Base-by-base conservation (phyloP, 2,888 invertebrate genomes). In the Ectobius pallidus region DNA sequence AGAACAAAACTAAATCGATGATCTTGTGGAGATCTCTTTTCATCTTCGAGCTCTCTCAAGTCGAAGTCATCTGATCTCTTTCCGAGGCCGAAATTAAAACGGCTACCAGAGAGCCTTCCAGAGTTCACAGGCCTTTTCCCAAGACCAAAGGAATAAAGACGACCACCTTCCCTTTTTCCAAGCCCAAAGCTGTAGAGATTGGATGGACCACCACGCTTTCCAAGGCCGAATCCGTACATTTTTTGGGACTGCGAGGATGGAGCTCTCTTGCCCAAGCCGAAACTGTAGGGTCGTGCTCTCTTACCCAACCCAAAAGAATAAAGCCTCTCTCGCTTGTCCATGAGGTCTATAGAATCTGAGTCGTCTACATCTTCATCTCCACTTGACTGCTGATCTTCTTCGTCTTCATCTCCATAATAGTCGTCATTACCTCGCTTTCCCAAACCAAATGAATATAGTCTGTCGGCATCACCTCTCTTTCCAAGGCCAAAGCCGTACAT, bases 401-500 rank as follows among this genome's bases (percentile, higher is more conserved):
- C 72, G 1, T 55, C 58, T 14, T 72, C 74, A 30, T 84, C 80
- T 0, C 81, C 81, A 69, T 84, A 83, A 1, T 81, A 70, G 14
- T 73, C 74, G 25, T 73, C 70, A n/a, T n/a, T n/a, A 42, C 68
- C 73, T 3, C 78, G 62, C 71, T 78, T 84, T 81, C 27, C 80
- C 76, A 80, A 70, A 0, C 78, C 78, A 67, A 78, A 78, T 16
- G 74, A 73, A 68, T 77, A 78, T 30, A 72, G 34, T 9, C 73
- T 55, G 9, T 79, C 80, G 11, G 44, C 58, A 16, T 80, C 80
- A 75, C 86, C 84, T 11, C 91, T 86, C 77, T 91, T 88, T 0
- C 91, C 91, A 16, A 91, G 83, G 0, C 91, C 91, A 78, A 91
- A 91, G 27, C 89, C 88, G 82, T 90, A 91, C 0, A 88, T 88